Base-by-base conservation (phyloP, 2,113 vertebrate genomes). In the Rhagologus leucostigma region DNA sequence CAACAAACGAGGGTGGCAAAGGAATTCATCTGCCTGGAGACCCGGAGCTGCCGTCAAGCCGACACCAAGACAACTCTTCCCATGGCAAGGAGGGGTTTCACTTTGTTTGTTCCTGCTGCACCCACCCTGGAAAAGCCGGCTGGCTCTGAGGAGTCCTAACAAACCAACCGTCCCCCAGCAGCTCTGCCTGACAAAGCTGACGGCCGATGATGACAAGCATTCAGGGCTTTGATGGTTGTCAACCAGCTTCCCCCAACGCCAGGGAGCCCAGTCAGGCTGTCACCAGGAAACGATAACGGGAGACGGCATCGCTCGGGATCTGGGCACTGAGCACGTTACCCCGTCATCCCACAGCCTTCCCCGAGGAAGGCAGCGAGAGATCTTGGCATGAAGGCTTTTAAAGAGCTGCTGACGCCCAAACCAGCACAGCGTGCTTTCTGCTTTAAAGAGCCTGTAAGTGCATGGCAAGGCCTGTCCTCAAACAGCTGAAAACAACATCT, bases 331-430 rank as follows among this genome's bases (percentile, higher is more conserved):
- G 69, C 52, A 18, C 9, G 24, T 11, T 22, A 68, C 24, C 62
- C 11, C 46, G 41, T 12, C 63, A 81, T 5, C n/a, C 69, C 50
- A 29, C 47, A 67, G 70, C 68, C n/a, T 3, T 17, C 35, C 64
- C 90, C 9, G 14, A 42, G 87, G 33, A 33, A 19, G 49, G 88
- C 73, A 53, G 42, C 26, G 73, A 75, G 33, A n/a, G 6, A 77
- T 16, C 63, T 4, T 33, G 78, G 83, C 64, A 24, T 5, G 9
- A 77, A 57, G 3, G 75, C 90, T 53, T 42, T 53, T 20, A 7
- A 80, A 60, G 67, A 75, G 91, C 84, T 83, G 78, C 95, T 88
- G 85, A 87, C 93, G 68, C 92, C 85, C 56, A 23, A 33, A 46
- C 8, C 60, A 56, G 32, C 8, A 4, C 67, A 7, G 80, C 33